Percentiles rank a stretch among this genome's conserved stretches.
These are phyloP conservation scores for Lophotriccus pileatus DNA, from an alignment of 2,797 vertebrate genomes.

Conservation along the genomic window DNA sequence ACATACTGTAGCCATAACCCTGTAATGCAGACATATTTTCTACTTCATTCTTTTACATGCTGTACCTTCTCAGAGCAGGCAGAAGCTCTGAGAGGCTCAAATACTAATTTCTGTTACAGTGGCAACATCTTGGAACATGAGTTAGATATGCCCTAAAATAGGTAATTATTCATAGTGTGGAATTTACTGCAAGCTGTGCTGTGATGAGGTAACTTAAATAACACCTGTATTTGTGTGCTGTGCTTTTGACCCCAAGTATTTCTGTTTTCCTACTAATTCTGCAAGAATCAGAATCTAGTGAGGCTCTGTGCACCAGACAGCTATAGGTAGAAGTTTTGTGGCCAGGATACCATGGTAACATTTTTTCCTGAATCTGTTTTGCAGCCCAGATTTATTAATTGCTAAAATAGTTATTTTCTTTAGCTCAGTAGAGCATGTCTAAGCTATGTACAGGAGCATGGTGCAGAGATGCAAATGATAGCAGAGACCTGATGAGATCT, in stretches of 20 bases:
- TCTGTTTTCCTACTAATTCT: constrained; percentile 55
- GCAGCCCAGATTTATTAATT: background rate
- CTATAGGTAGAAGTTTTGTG: background rate
- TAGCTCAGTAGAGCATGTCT: background rate
- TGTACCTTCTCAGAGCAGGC: background rate
- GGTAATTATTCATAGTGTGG: constrained; percentile 31
- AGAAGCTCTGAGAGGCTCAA: constrained; percentile 18
- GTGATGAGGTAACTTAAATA: constrained; percentile 41
- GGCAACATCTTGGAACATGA: constrained; percentile 5
- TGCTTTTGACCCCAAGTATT: constrained; percentile 21
- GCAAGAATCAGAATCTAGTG: background rate
- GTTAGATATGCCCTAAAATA: constrained; percentile 47
- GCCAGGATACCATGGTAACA: background rate
- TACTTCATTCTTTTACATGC: background rate
- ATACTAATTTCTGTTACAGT: constrained; percentile 36
- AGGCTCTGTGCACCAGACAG: background rate
- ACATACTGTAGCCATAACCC: background rate
- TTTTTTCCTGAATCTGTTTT: background rate
- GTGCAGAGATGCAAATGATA: background rate
- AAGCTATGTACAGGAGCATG: background rate
- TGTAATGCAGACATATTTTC: background rate
- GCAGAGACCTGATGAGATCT: background rate
- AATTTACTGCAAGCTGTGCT: constrained; percentile 24
- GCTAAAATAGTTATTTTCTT: background rate
- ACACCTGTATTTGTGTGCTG: background rate